Evolutionary conservation across 2,113 vertebrate species (phyloP).

Genomic region (Dicerorhinus sumatrensis): DNA sequence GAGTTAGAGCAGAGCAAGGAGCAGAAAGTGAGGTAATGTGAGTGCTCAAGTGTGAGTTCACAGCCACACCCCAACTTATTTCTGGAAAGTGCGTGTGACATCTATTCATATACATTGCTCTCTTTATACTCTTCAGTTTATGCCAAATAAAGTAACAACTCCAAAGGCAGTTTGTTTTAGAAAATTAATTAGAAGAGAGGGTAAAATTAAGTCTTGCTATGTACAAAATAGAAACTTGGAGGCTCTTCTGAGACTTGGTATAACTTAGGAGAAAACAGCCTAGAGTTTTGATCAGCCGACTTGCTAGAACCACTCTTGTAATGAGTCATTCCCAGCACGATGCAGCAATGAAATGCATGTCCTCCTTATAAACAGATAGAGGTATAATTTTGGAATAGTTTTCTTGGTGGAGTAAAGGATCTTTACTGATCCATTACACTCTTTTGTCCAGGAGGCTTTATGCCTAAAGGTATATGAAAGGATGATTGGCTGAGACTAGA

Average conservation of each 20-base stretch:
- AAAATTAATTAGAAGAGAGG: background rate
- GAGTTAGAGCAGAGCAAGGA: background rate
- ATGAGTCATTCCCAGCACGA: background rate
- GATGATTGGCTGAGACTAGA: background rate
- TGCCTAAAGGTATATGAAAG: background rate
- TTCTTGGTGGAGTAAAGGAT: background rate
- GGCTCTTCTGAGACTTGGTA: background rate
- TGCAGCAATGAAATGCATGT: background rate
- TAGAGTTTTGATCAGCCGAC: background rate
- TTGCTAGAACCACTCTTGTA: background rate
- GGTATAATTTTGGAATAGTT: background rate
- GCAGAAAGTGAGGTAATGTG: constrained; percentile 54
- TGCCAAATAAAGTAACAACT: constrained; percentile 22
- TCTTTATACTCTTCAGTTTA: constrained; percentile 37
- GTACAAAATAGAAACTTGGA: background rate
- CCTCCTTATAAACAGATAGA: background rate
- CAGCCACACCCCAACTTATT: constrained; percentile 25
- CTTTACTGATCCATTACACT: background rate
- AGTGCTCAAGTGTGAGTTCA: background rate
- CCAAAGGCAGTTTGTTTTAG: background rate
- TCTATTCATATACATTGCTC: background rate
- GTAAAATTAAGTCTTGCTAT: background rate
- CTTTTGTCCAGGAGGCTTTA: background rate
- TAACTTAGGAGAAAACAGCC: background rate
- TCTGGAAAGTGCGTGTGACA: background rate